A percentile compares a stretch with the other conserved stretches of the same genome.
Evolutionary conservation across 2,888 invertebrate species (phyloP).

Genomic region (Trichacis sp.): DNA sequence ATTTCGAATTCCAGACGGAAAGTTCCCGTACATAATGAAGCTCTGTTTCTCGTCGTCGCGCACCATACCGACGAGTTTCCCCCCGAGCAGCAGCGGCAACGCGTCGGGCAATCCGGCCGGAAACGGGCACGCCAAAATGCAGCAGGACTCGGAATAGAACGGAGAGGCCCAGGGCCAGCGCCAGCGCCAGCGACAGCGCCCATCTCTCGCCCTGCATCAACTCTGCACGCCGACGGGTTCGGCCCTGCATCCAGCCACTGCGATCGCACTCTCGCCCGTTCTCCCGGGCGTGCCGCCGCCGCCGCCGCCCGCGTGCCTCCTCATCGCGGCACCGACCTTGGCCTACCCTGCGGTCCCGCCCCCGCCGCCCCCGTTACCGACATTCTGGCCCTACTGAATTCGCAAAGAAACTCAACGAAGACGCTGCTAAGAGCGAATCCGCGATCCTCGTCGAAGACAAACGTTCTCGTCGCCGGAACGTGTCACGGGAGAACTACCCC

Average conservation of each 20-base stretch:
- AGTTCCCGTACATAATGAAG: slow-evolving; percentile 99
- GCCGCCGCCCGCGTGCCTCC: slow-evolving; percentile 62
- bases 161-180: slow-evolving; percentile 68
- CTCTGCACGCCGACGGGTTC: slow-evolving; percentile 50
- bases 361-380: slow-evolving; percentile 63
- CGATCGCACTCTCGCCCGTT: slow-evolving; percentile 68
- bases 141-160: slow-evolving; percentile 69
- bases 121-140: slow-evolving; percentile 68
- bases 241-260: slow-evolving; percentile 57
- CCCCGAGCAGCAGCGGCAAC: slow-evolving; percentile 56
- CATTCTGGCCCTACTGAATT: slow-evolving; percentile 67
- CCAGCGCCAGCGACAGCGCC: slow-evolving; percentile 63
- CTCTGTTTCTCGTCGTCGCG: slow-evolving; percentile 94
- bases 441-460: too few relatives aligned
- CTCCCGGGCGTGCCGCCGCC: slow-evolving; percentile 55
- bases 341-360: slow-evolving; percentile 60
- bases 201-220: slow-evolving; percentile 60
- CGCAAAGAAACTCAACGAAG: too few relatives aligned
- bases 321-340: slow-evolving; percentile 63
- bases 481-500: too few relatives aligned
- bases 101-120: slow-evolving; percentile 45
- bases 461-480: too few relatives aligned
- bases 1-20: slow-evolving; percentile 88
- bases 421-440: too few relatives aligned
- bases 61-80: slow-evolving; percentile 71